Conservation (phyloP, 2,113 vertebrate species). For the Oreotrochilus melanogaster region DNA sequence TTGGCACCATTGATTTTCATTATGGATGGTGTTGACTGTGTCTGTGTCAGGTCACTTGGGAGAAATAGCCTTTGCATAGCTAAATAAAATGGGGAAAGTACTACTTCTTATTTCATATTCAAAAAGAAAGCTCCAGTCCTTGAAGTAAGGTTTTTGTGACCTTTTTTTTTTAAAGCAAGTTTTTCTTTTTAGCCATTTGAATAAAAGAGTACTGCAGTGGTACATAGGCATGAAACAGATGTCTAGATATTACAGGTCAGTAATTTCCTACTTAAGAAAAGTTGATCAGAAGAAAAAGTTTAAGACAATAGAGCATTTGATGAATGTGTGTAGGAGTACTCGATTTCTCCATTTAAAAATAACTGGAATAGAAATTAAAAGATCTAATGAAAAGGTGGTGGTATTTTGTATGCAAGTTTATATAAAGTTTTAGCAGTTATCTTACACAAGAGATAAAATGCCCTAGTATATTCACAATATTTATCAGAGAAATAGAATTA, state of each 20-base stretch:
- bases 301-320: neutral
- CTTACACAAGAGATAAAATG: neutral
- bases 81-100: slow-evolving; percentile 78
- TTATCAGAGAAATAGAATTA: neutral
- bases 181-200: neutral
- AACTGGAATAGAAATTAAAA: neutral
- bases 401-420: neutral
- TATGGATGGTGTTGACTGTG: slow-evolving; percentile 81
- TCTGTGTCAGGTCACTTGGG: slow-evolving; percentile 82
- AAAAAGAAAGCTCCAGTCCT: slow-evolving; percentile 51
- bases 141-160: slow-evolving; percentile 69
- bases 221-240: neutral
- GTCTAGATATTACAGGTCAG: neutral
- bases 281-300: neutral
- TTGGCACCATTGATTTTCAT: slow-evolving; percentile 89
- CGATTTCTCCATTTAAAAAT: neutral
- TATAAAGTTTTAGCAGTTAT: neutral
- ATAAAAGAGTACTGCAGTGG: neutral
- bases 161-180: slow-evolving; percentile 57
- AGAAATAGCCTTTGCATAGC: slow-evolving; percentile 80
- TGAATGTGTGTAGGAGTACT: neutral
- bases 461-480: neutral
- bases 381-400: neutral
- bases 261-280: neutral
- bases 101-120: slow-evolving; percentile 72